Conservation (phyloP, 1,140 invertebrate species). For the Dolichoris vasculosae region DNA sequence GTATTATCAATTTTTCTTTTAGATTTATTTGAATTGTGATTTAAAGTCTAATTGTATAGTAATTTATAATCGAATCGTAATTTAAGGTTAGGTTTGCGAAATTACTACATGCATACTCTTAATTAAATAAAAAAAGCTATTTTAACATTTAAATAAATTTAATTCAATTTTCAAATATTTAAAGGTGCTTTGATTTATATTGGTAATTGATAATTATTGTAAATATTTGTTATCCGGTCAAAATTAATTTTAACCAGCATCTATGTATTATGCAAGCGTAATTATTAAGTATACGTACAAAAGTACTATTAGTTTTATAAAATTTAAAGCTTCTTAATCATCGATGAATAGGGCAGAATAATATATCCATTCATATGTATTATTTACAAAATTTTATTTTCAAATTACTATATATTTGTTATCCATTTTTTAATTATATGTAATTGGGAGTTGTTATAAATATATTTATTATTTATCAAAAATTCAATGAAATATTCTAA, state of each 20-base stretch:
- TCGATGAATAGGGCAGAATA: background rate
- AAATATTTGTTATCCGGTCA: background rate
- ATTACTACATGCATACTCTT: conserved; percentile 7
- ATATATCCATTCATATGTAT: background rate
- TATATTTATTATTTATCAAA: background rate
- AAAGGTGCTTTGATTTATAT: background rate
- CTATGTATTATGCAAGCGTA: conserved; percentile 49
- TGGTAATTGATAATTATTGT: background rate
- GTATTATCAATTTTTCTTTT: background rate
- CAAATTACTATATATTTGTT: background rate
- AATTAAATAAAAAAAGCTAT: conserved; percentile 21
- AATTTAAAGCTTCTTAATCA: conserved; percentile 22
- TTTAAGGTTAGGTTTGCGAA: conserved; percentile 43
- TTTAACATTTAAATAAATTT: conserved; percentile 4
- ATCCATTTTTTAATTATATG: background rate
- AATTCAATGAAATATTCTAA: background rate
- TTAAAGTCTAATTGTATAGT: background rate
- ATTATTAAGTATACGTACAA: conserved; percentile 21
- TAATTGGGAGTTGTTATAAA: background rate
- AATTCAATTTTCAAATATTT: background rate
- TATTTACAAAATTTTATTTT: background rate
- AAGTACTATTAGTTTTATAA: conserved; percentile 11
- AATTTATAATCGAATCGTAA: background rate
- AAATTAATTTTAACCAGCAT: conserved; percentile 14
- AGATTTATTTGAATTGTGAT: background rate